Evolutionary conservation across 2,888 invertebrate species (phyloP), one percentile per base, ranked within the genome.

Genomic region (Tridacna gigas): DNA sequence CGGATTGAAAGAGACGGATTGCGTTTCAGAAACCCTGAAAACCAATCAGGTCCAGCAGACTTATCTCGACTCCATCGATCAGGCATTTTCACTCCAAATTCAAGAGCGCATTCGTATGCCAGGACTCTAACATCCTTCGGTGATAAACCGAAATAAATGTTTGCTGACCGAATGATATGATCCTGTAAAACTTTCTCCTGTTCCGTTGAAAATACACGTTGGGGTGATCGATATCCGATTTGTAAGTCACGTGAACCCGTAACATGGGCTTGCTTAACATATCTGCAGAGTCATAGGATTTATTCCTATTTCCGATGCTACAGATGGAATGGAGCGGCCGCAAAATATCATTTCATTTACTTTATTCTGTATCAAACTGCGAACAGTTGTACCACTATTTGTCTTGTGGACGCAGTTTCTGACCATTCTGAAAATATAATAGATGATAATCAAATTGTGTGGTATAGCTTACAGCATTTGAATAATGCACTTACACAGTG

Each of bases 1-100:
- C 77, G 63, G 28, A 82, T 77, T 20, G 82, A 77, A 22, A 81
- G 74, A 93, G 77, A 56, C 45, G 74, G 65, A 51, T 82, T 82
- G 28, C 78, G 67, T 56, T 79, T 75, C 51, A 82, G 65, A 61
- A 82, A 82, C 20, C 75, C 78, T 4, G 79, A 78, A 71, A 78
- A 82, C 82, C 82, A 82, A 28, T 82, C 82, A 22, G 65, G 74
- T 15, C 77, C 81, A 0, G 82, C 82, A 37, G 25, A 56, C n/a
- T 74, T 73, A 61, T 79, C 56, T 12, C 51, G 56, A 12, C 7
- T 65, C 79, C 79, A 83, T n/a, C 47, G 28, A 20, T 79, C 73
- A 1, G 79, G 79, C 75, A 83, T 83, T 22, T 79, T 66, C 5
- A 79, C 26, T 26, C 47, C 25, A n/a, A 83, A 79, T 66, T 61